A percentile compares a stretch with the other conserved stretches of the same genome.
These are phyloP conservation scores for Phainopepla nitens DNA, from an alignment of 2,113 vertebrate genomes.

Conservation along the genomic window DNA sequence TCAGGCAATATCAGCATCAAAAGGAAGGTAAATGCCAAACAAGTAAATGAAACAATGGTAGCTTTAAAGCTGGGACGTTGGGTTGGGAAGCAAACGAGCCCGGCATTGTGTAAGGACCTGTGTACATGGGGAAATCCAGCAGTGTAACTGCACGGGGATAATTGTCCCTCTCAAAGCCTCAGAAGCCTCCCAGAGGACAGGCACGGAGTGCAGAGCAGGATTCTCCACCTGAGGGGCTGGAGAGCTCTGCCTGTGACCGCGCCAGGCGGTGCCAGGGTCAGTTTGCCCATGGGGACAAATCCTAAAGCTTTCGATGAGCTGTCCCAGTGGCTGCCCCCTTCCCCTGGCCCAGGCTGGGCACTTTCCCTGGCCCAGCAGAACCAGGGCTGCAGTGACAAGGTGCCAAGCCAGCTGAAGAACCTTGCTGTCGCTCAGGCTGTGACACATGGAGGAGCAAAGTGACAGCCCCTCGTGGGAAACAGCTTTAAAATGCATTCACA, in stretches of 20 bases:
- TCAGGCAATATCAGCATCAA: constrained; percentile 51
- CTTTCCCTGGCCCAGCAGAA: background rate
- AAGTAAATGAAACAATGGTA: constrained; percentile 31
- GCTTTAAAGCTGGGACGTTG: background rate
- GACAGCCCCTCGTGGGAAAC: background rate
- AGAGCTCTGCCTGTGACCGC: accelerated
- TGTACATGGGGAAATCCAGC: background rate
- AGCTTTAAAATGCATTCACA: background rate
- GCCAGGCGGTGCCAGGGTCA: accelerated
- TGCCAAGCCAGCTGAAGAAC: background rate
- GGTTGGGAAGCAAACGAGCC: background rate
- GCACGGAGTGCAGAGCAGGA: background rate
- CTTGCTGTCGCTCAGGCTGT: background rate
- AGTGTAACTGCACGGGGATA: background rate
- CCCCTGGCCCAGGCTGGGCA: background rate
- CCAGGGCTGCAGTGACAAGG: accelerated
- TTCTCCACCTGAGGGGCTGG: accelerated
- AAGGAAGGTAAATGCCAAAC: constrained; percentile 17
- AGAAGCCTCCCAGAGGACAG: background rate
- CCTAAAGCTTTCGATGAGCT: accelerated
- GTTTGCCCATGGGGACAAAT: background rate
- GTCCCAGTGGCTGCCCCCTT: accelerated
- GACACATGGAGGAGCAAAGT: background rate
- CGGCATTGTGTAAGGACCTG: background rate
- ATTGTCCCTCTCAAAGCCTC: background rate